Evolutionary conservation across 2,113 vertebrate genomes (phyloP), one percentile per base, ranked within the genome.

Genomic region (Coturnix japonica): DNA sequence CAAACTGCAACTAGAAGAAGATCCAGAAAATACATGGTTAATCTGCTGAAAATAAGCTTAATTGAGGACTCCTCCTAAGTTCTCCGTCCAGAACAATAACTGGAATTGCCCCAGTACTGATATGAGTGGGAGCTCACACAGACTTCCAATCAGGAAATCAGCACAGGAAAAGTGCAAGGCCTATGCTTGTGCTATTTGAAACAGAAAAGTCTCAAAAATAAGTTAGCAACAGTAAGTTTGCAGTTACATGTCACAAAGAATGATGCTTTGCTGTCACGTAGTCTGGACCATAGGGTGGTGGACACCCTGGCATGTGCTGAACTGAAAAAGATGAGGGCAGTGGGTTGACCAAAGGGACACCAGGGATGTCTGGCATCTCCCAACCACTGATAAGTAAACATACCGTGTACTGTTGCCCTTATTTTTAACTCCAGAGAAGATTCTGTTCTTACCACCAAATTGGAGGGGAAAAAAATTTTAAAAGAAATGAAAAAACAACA

Each of bases 71-170:
- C 57, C 66, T 94, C 77, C 92, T 79, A 57, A 23, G 17, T 15
- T 76, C 44, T 89, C 30, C 11, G 61, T 81, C 37, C 83, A 51
- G 67, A 95, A 96, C 95, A 96, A 96, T 95, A 79, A 86, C 92
- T 93, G 93, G 95, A 95, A 95, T 63, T 47, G 78, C 28, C 70
- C 22, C 77, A 85, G 49, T 49, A 44, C 77, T 86, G 69, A 81
- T 91, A 53, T 44, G 67, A 44, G 59, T 44, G 18, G 41, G 57
- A 92, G 9, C 54, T 95, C 92, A 91, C 92, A 91, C 70, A 70
- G 54, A 41, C 13, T 81, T 21, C 6, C 37, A 49, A 33, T 33
- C 89, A 79, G 96, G 92, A 96, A 95, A 93, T 18, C 46, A 35
- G 49, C 78, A 90, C 86, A 86, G 95, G 92, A 96, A 95, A 84